Conservation (phyloP, 1,140 invertebrate genomes). For the Neodiprion virginianus region DNA sequence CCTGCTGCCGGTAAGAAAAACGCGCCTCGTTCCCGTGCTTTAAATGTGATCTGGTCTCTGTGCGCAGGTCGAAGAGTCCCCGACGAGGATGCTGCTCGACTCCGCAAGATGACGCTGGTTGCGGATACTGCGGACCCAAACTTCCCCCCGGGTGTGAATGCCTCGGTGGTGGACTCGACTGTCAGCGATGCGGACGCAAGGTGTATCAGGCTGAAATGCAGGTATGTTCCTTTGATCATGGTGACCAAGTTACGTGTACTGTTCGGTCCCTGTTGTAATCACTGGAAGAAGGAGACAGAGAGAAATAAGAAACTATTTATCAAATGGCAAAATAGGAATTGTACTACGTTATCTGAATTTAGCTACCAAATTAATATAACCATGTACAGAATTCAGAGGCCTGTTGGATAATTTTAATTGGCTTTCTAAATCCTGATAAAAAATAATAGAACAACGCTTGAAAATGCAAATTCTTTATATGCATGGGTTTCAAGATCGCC, state of each 20-base stretch:
- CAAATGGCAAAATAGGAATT: too few relatives aligned
- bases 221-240: conserved; percentile 25
- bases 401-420: background rate
- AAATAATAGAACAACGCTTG: background rate
- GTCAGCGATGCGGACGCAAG: conserved; percentile 51
- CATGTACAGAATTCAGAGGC: too few relatives aligned
- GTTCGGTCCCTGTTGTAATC: too few relatives aligned
- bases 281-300: too few relatives aligned
- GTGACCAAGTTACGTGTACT: background rate
- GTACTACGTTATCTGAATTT: too few relatives aligned
- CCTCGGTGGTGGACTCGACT: conserved; percentile 49
- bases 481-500: conserved; percentile 37
- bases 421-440: background rate
- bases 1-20: conserved; percentile 35
- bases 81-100: conserved; percentile 19
- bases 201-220: conserved; percentile 56
- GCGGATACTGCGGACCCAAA: conserved; percentile 28
- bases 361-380: too few relatives aligned
- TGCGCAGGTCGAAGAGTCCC: conserved; percentile 30
- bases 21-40: conserved; percentile 14
- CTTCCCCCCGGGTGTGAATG: conserved; percentile 40
- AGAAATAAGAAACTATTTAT: too few relatives aligned
- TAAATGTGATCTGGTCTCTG: conserved; percentile 23
- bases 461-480: background rate
- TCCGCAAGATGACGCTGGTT: conserved; percentile 13